Evolutionary conservation across 2,113 vertebrate genomes (phyloP).

Genomic region (Nothoprocta pentlandii): DNA sequence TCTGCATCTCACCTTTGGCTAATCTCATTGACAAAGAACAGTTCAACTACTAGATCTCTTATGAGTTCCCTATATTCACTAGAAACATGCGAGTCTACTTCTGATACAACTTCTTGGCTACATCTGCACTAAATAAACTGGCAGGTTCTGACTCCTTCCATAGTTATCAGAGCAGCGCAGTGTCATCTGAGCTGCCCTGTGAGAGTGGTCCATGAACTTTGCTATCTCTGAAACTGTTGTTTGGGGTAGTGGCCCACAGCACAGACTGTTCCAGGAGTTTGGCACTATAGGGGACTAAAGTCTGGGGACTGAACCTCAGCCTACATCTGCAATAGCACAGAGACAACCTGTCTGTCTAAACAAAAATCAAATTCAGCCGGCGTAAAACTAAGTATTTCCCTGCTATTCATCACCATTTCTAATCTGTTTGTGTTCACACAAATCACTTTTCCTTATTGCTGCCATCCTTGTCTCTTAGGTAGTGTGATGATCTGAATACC

Average conservation of each 20-base stretch:
- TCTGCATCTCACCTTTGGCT: background rate
- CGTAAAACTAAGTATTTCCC: background rate
- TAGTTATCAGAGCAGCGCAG: background rate
- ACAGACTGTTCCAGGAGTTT: background rate
- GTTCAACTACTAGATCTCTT: background rate
- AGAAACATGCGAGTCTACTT: background rate
- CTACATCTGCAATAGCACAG: background rate
- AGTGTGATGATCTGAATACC: background rate
- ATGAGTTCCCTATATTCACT: background rate
- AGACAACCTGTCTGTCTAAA: background rate
- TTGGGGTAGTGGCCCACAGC: background rate
- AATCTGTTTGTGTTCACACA: background rate
- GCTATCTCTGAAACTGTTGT: background rate
- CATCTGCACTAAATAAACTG: accelerated
- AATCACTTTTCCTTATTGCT: background rate
- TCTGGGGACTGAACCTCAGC: background rate
- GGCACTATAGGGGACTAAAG: background rate
- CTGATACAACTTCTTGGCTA: background rate
- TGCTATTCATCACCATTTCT: background rate
- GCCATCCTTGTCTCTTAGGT: background rate
- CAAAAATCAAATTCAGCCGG: background rate
- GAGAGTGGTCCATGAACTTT: background rate
- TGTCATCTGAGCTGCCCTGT: background rate
- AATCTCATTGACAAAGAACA: background rate
- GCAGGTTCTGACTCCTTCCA: background rate